A percentile compares a stretch with the other conserved stretches of the same genome.
Evolutionary conservation across 2,888 invertebrate genomes (phyloP).

Genomic region (Eulithis prunata): DNA sequence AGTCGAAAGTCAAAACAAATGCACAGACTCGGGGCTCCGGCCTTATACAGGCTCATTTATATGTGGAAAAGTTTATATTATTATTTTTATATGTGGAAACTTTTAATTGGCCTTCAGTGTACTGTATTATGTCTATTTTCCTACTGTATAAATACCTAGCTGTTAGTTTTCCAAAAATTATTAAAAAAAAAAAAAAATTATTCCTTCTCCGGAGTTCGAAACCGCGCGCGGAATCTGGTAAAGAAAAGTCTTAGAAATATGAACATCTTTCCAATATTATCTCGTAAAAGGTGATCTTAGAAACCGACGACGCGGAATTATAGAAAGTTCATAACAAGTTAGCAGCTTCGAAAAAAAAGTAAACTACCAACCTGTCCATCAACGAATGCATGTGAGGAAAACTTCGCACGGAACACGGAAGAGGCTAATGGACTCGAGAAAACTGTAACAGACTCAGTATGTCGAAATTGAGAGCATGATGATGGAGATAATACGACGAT

Average conservation of each 20-base stretch:
- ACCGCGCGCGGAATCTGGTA: too few relatives aligned
- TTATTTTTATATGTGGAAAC: too few relatives aligned
- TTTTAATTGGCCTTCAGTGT: too few relatives aligned
- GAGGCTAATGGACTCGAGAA: slow-evolving; percentile 33
- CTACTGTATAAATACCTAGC: too few relatives aligned
- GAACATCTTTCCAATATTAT: slow-evolving; percentile 13
- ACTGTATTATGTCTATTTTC: too few relatives aligned
- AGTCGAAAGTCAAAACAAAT: too few relatives aligned
- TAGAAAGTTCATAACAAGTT: slow-evolving; percentile 32
- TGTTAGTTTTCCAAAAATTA: too few relatives aligned
- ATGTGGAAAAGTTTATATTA: too few relatives aligned
- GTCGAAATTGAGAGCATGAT: slow-evolving; percentile 22
- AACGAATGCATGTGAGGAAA: slow-evolving; percentile 22
- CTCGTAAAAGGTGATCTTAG: slow-evolving; percentile 3
- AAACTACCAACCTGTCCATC: slow-evolving; percentile 20
- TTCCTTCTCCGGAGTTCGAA: too few relatives aligned
- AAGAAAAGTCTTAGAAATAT: not conserved
- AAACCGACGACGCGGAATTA: slow-evolving; percentile 27
- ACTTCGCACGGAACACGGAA: slow-evolving; percentile 37
- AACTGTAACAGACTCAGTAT: slow-evolving; percentile 23
- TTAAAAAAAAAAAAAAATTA: too few relatives aligned
- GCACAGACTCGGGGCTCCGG: too few relatives aligned
- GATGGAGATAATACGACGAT: slow-evolving; percentile 14
- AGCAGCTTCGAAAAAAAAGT: slow-evolving; percentile 35
- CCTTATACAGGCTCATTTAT: too few relatives aligned